Evolutionary conservation across 2,113 vertebrate species (phyloP).

Genomic region (Leptobrachium leishanense): DNA sequence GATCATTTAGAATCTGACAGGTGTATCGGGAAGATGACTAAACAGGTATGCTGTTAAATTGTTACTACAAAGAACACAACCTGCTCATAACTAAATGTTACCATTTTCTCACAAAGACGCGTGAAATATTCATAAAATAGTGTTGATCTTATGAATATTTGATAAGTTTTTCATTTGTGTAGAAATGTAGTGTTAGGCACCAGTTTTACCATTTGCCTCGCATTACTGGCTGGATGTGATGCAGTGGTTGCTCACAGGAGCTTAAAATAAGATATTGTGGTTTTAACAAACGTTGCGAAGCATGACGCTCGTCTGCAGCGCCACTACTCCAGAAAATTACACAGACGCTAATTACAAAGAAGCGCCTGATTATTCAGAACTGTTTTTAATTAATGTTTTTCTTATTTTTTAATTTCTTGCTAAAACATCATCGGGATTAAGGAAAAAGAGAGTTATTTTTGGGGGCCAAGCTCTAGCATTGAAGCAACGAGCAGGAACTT

Average conservation of each 20-base stretch:
- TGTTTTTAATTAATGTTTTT: too few species aligned
- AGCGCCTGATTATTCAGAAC: too few species aligned
- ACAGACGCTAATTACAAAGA: too few species aligned
- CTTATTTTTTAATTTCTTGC: too few species aligned
- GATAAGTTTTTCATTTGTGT: slow-evolving; percentile 6
- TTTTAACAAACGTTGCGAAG: not conserved
- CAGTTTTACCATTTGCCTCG: not conserved
- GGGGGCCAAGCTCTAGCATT: too few species aligned
- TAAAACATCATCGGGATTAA: too few species aligned
- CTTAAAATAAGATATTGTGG: not conserved
- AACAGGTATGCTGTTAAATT: not conserved
- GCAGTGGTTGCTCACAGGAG: not conserved
- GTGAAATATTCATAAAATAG: not conserved
- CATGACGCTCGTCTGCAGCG: too few species aligned
- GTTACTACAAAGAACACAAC: not conserved
- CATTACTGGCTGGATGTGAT: not conserved
- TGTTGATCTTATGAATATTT: slow-evolving; percentile 11
- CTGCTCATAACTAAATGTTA: not conserved
- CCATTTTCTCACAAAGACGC: not conserved
- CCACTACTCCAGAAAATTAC: too few species aligned
- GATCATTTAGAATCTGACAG: too few species aligned
- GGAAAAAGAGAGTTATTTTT: too few species aligned
- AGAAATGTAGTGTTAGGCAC: not conserved
- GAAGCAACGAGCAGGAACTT: too few species aligned
- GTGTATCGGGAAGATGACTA: too few species aligned